These are phyloP conservation scores for Lepidochitona cinerea DNA, from an alignment of 2,888 invertebrate genomes.

Conservation along the genomic window DNA sequence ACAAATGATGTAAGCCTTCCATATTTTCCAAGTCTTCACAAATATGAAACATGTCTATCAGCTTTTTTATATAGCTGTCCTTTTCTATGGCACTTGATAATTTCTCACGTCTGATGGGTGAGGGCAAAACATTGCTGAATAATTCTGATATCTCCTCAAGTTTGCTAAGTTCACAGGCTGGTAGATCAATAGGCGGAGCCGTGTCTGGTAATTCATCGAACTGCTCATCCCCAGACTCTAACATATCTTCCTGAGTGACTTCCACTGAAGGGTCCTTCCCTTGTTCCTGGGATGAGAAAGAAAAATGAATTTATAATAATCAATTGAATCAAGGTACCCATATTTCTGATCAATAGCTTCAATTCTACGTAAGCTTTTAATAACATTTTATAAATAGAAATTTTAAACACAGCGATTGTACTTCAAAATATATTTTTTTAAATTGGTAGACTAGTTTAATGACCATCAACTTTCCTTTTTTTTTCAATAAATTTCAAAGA, in stretches of 20 bases:
- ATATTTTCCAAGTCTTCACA: constrained; percentile 97
- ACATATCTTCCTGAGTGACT: constrained; percentile 82
- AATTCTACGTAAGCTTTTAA: no score
- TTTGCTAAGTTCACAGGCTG: constrained; percentile 93
- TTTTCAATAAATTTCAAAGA: neutral
- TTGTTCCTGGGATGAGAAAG: constrained; percentile 81
- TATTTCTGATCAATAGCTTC: no score
- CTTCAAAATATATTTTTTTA: no score
- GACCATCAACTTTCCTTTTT: no score
- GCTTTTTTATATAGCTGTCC: constrained; percentile 95
- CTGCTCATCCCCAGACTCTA: constrained; percentile 82
- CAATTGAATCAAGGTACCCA: no score
- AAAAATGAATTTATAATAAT: no score
- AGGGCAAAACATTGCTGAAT: constrained; percentile 76
- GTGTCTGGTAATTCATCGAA: constrained; percentile 97
- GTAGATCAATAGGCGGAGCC: constrained; percentile 93
- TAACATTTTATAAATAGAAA: no score
- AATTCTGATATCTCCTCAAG: constrained; percentile 94
- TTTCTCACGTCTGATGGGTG: constrained; percentile 93
- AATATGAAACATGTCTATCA: constrained; percentile 94
- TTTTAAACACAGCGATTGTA: no score
- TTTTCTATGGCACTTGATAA: constrained; percentile 92
- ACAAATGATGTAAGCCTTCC: constrained; percentile 89
- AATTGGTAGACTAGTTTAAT: no score
- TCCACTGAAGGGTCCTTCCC: constrained; percentile 99